phyloP scores from a whole-genome alignment of 1,140 invertebrate species.

The Matsumurasca onukii region DNA sequence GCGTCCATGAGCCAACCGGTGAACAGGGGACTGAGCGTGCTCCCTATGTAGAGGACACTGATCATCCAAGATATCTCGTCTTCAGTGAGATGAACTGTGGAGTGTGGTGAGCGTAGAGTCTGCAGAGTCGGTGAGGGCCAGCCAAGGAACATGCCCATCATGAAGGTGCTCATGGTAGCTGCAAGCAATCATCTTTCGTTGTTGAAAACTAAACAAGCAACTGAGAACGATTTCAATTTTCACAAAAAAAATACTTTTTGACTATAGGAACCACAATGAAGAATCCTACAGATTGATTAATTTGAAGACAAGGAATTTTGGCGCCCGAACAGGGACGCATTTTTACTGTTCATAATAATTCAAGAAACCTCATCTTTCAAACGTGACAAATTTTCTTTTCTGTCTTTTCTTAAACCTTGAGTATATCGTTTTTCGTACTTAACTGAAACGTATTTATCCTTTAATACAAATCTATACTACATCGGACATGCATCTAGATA shows the following conservation, averaged over 20 bases:
- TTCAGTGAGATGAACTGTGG: neutral
- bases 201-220: neutral
- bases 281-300: too few species aligned
- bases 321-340: too few species aligned
- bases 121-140: conserved; percentile 72
- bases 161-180: conserved; percentile 47
- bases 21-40: conserved; percentile 33
- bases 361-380: too few species aligned
- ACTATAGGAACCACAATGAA: neutral
- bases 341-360: too few species aligned
- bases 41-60: conserved; percentile 37
- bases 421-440: neutral
- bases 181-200: neutral
- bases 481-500: neutral
- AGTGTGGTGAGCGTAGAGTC: conserved; percentile 50
- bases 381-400: too few species aligned
- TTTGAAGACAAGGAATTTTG: too few species aligned
- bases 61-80: conserved; percentile 38
- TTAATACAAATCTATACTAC: neutral
- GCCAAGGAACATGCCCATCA: conserved; percentile 62
- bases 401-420: neutral
- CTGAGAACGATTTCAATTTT: neutral
- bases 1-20: conserved; percentile 63
- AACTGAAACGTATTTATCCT: neutral
- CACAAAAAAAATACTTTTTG: neutral